Evolutionary conservation across 2,888 invertebrate genomes (phyloP).

Genomic region (Arrhopalites spinosus): DNA sequence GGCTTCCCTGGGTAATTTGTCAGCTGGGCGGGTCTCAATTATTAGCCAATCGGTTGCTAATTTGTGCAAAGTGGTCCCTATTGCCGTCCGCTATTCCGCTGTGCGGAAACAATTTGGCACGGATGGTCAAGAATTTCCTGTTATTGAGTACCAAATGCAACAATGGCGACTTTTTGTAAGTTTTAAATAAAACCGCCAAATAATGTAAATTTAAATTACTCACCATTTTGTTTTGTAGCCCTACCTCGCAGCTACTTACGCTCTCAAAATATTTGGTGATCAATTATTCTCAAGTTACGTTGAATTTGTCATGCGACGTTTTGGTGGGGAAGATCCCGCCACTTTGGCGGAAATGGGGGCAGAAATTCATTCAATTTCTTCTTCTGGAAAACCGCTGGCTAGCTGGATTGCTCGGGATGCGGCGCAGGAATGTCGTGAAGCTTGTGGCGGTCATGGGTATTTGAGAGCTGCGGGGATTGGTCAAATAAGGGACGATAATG

Average conservation of each 20-base stretch:
- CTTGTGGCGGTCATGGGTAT: constrained; percentile 95
- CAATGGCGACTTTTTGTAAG: constrained; percentile 61
- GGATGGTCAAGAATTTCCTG: constrained; percentile 45
- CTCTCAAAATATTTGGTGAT: constrained; percentile 59
- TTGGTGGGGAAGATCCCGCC: too few species aligned
- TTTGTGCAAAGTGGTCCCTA: constrained; percentile 57
- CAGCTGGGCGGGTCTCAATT: constrained; percentile 44
- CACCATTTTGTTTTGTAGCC: too few species aligned
- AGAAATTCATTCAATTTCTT: constrained; percentile 65
- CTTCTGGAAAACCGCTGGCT: constrained; percentile 66
- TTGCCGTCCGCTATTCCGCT: constrained; percentile 64
- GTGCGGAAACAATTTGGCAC: constrained; percentile 58
- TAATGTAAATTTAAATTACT: too few species aligned
- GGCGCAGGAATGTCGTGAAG: constrained; percentile 84
- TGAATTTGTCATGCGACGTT: constrained; percentile 37
- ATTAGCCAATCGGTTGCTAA: constrained; percentile 46
- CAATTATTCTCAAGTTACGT: constrained; percentile 55
- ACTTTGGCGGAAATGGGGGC: constrained; percentile 57
- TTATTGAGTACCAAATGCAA: constrained; percentile 58
- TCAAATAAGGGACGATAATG: constrained; percentile 81
- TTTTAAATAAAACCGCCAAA: too few species aligned
- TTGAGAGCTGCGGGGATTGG: constrained; percentile 78
- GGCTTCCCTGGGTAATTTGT: constrained; percentile 50
- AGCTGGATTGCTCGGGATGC: constrained; percentile 86
- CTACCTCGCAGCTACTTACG: constrained; percentile 61